Evolutionary conservation across 1,140 invertebrate species (phyloP), one percentile per base, ranked within the genome.

Genomic region (Grapholita molesta): DNA sequence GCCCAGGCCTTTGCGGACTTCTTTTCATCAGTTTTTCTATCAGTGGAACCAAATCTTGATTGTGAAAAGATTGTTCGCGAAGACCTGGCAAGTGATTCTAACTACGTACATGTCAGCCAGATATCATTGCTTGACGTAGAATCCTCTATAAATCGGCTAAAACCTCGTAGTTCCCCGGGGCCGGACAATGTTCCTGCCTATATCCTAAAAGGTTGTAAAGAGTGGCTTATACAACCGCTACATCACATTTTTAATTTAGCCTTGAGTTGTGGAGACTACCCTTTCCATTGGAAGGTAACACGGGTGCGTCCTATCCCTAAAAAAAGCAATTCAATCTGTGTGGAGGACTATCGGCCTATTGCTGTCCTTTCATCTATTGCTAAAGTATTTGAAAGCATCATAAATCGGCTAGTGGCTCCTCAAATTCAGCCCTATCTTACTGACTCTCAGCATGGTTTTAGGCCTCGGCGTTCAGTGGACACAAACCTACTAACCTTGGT

Each of bases 241-340:
- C 18, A 8, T 5, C 38, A 52, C 18, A 67, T 67, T 53, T 48
- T 67, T 18, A 67, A 67, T n/a, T 28, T 67, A 12, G 18, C 35
- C 9, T 6, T 67, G 4, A 12, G 28, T 25, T 21, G 3, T 15
- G 35, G 35, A 9, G 25, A 48, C 3, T 67, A 67, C 24, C 66
- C 66, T 7, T 24, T 1, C 2, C 21, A 25, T 12, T 67, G 66
- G 66, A 67, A 67, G 23, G 5, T 67, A 1, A 24, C 66, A 48
- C 35, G 38, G 24, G 38, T 67, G 12, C n/a, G n/a, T 18, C 66
- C 66, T 23, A 67, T 67, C 23, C 66, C 66, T 24, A 67, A 67
- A 32, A n/a, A n/a, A n/a, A n/a, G n/a, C n/a, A n/a, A n/a, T n/a
- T n/a, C n/a, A n/a, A n/a, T n/a, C n/a, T n/a, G n/a, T n/a, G n/a